phyloP scores from a whole-genome alignment of 2,113 vertebrate genomes.

The Pachypanchax playfairii region DNA sequence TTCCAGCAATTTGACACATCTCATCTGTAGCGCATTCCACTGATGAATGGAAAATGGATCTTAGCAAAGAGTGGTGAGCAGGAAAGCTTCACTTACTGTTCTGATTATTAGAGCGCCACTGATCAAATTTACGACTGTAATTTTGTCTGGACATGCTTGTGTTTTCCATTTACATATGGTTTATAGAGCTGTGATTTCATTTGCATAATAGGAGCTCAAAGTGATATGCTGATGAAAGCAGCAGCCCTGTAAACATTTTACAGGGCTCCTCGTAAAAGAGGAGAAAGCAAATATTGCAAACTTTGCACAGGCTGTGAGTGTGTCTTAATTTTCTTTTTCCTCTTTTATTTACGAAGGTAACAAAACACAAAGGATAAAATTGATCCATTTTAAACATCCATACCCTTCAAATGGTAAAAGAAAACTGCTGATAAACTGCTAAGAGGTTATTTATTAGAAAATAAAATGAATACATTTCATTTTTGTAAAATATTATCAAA shows the following conservation, averaged over 20 bases:
- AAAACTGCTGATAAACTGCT: conserved; percentile 34
- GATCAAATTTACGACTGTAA: conserved; percentile 75
- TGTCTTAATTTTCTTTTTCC: not conserved
- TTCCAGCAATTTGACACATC: conserved; percentile 52
- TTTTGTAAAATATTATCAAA: too few species aligned
- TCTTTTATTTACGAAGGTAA: not conserved
- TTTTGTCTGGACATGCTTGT: conserved; percentile 70
- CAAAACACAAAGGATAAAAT: conserved; percentile 29
- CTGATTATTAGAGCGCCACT: conserved; percentile 67
- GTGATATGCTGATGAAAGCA: conserved; percentile 75
- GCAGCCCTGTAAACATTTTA: too few species aligned
- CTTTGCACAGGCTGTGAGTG: not conserved
- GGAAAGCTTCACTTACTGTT: conserved; percentile 62
- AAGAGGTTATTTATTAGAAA: conserved; percentile 14
- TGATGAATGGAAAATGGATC: conserved; percentile 54
- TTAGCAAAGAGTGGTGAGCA: conserved; percentile 15
- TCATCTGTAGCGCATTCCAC: conserved; percentile 14
- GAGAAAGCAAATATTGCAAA: conserved; percentile 59
- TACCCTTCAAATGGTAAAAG: conserved; percentile 49
- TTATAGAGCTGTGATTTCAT: conserved; percentile 71
- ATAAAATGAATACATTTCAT: conserved; percentile 2
- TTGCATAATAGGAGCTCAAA: conserved; percentile 76
- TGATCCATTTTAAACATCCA: conserved; percentile 30
- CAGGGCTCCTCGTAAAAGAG: conserved; percentile 50
- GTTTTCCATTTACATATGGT: conserved; percentile 75